A percentile compares a stretch with the other conserved stretches of the same genome.
phyloP scores from a whole-genome alignment of 2,797 vertebrate genomes.

The Parauchenoglanis punctatus region DNA sequence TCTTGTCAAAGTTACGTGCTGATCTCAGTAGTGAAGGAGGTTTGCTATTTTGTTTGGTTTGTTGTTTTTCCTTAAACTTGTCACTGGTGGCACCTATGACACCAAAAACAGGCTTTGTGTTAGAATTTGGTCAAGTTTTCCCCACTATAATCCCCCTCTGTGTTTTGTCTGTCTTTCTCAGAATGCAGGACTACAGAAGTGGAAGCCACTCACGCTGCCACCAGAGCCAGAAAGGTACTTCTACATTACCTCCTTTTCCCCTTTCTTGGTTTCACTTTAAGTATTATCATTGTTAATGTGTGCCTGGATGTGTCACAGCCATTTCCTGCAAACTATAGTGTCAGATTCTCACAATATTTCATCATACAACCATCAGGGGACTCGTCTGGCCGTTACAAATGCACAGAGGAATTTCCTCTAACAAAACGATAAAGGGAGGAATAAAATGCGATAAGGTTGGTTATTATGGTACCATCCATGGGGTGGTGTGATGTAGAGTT shows the following conservation, averaged over 20 bases:
- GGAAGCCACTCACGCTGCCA: constrained; percentile 81
- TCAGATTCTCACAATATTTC: background rate
- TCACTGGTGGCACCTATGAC: background rate
- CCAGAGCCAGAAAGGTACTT: constrained; percentile 88
- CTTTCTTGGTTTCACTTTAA: constrained; percentile 17
- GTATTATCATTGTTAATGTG: background rate
- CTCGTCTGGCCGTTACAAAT: background rate
- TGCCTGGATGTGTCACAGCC: constrained; percentile 31
- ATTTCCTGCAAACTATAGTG: constrained; percentile 9
- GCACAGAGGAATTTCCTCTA: constrained; percentile 20
- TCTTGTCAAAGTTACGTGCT: background rate
- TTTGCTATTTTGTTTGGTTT: background rate
- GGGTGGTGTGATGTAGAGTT: background rate
- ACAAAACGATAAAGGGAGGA: background rate
- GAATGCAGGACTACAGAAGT: constrained; percentile 79
- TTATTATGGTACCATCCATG: background rate
- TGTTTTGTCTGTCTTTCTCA: constrained; percentile 10
- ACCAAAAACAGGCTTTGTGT: background rate
- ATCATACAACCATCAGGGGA: constrained; percentile 18
- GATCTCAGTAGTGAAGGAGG: no score
- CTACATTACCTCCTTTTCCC: background rate
- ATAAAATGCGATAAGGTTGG: background rate
- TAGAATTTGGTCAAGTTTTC: background rate
- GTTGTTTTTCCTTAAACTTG: background rate
- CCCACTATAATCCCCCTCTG: background rate